These are phyloP conservation scores for Amphimallon solstitiale DNA, from an alignment of 2,888 invertebrate genomes.

Conservation along the genomic window DNA sequence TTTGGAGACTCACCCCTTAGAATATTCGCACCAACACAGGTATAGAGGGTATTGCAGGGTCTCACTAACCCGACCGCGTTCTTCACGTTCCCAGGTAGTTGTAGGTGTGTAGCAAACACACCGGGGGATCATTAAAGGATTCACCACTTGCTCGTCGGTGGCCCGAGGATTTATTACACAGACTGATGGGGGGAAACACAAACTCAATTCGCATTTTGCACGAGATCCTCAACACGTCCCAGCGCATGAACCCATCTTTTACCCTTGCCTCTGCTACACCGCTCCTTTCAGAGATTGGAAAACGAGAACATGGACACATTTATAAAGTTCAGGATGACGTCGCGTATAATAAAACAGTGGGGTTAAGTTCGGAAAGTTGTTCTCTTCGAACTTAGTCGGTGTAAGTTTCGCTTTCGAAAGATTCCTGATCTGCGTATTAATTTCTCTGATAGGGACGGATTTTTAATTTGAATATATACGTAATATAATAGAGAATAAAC, in stretches of 20 bases:
- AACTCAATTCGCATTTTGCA: conserved; percentile 8
- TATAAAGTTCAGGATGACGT: conserved; percentile 28
- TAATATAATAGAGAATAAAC: background rate
- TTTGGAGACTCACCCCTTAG: too few species aligned
- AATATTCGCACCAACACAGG: too few species aligned
- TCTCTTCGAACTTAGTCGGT: conserved; percentile 7
- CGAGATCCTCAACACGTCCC: conserved; percentile 1
- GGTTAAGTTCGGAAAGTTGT: conserved; percentile 28
- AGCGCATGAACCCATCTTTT: background rate
- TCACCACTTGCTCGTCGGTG: conserved; percentile 46
- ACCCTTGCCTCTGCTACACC: background rate
- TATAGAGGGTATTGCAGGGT: too few species aligned
- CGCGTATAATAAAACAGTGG: conserved; percentile 19
- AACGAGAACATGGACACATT: conserved; percentile 24
- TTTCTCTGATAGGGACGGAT: conserved; percentile 34
- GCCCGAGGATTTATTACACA: conserved; percentile 47
- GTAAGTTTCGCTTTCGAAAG: conserved; percentile 21
- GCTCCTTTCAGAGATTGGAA: conserved; percentile 27
- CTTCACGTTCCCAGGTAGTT: too few species aligned
- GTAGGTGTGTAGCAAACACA: conserved; percentile 38
- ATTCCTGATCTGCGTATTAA: conserved; percentile 6
- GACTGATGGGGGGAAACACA: conserved; percentile 41
- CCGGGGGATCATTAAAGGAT: conserved; percentile 48
- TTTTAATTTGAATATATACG: conserved; percentile 28
- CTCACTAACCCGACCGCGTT: too few species aligned